Percentiles rank a stretch among this genome's conserved stretches.
Conservation (phyloP, 2,888 invertebrate species). For the Marronus borbonicus region DNA sequence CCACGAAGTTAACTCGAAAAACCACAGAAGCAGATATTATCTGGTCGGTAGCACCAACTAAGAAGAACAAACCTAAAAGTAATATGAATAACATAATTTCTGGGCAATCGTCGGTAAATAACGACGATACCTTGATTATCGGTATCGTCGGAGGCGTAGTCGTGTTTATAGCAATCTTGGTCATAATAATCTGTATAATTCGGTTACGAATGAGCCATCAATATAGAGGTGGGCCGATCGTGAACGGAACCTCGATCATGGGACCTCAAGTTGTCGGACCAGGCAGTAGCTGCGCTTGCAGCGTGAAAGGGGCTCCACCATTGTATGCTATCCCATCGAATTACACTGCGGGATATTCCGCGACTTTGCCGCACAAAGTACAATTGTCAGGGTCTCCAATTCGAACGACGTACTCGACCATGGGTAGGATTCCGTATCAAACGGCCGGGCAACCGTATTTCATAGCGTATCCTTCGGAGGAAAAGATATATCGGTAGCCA, state of each 20-base stretch:
- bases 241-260: conserved; percentile 71
- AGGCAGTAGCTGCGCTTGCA: conserved; percentile 72
- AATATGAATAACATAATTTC: conserved; percentile 73
- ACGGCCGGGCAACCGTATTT: conserved; percentile 74
- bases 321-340: conserved; percentile 75
- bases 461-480: conserved; percentile 76
- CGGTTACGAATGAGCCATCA: conserved; percentile 75
- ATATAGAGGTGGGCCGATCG: conserved; percentile 80
- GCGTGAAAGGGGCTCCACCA: conserved; percentile 71
- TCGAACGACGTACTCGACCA: conserved; percentile 75
- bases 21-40: conserved; percentile 90
- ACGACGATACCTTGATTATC: conserved; percentile 94
- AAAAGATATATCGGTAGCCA: conserved; percentile 77
- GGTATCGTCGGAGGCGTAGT: conserved; percentile 96
- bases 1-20: conserved; percentile 74
- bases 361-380: conserved; percentile 79
- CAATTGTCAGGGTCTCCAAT: conserved; percentile 72
- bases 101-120: conserved; percentile 78
- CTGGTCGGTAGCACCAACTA: conserved; percentile 87
- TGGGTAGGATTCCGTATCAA: conserved; percentile 76
- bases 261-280: conserved; percentile 66
- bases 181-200: conserved; percentile 91
- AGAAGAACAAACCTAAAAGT: conserved; percentile 72
- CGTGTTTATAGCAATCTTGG: conserved; percentile 89
- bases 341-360: conserved; percentile 72